Base-by-base conservation (phyloP, 2,888 invertebrate species). In the Drosophila paramelanica region DNA sequence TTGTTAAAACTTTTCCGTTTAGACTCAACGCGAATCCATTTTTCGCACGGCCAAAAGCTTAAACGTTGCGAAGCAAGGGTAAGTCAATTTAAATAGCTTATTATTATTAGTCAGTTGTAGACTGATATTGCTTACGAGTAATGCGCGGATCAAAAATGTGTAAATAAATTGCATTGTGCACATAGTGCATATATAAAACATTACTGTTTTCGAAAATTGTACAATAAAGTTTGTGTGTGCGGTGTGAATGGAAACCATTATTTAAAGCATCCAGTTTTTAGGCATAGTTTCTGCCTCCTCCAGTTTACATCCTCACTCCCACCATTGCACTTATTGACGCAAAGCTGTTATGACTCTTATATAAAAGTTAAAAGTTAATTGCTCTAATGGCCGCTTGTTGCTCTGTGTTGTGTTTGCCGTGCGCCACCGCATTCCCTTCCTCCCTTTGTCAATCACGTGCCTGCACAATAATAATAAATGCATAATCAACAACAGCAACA, bases 301-400 rank as follows among this genome's bases (percentile, higher is more conserved):
- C 41, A 41, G 17, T 41, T 36, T 8, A 6, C n/a, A 5, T 11
- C 27, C 5, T 8, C 43, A 6, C 33, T n/a, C 17, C 41, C 39
- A 36, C 2, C 20, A 23, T 25, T 31, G 33, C 36, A 8, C 17
- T 65, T 46, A 47, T 36, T 57, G 39, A 33, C 53, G 25, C 38
- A 41, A 73, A 41, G 10, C 38, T 60, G 42, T 57, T 53, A 17
- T 50, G 36, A 20, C 43, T 41, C 76, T 75, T 75, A 75, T 76
- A 76, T 75, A 75, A 75, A 75, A 52, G 10, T 76, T 72, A 23
- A 23, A 23, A 23, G 23, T 23, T 58, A 72, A 58, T 67, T 62
- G 46, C 52, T 41, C 60, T 49, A 60, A 75, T 61, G 45, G 53
- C 25, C 27, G 58, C 59, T 57, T 66, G 66, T 67, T 71, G 66